These are phyloP conservation scores for Bombus cullumanus DNA, from an alignment of 1,140 invertebrate species.

Conservation along the genomic window DNA sequence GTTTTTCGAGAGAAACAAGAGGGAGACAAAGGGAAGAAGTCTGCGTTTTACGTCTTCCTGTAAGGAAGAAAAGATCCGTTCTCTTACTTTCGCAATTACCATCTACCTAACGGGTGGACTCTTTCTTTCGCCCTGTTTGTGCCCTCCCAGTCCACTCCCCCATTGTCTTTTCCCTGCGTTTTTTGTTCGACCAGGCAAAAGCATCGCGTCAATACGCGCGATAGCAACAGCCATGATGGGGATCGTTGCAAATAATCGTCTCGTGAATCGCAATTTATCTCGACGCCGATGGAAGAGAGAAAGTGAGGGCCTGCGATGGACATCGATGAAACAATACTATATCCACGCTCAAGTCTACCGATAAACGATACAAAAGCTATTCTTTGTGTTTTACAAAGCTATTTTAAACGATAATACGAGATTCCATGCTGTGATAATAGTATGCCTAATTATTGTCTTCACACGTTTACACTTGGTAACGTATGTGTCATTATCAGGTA, in stretches of 20 bases:
- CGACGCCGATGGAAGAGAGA: neutral
- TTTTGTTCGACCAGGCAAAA: constrained; percentile 30
- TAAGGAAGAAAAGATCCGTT: neutral
- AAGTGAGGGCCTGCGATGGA: neutral
- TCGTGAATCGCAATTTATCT: constrained; percentile 36
- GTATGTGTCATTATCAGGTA: neutral
- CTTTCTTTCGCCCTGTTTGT: constrained; percentile 9
- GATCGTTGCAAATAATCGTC: constrained; percentile 29
- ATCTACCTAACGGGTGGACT: constrained; percentile 9
- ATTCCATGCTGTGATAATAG: neutral
- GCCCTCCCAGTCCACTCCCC: too few species aligned
- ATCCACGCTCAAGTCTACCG: neutral
- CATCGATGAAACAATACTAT: neutral
- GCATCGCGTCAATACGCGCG: constrained; percentile 21
- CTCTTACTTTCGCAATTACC: constrained; percentile 42
- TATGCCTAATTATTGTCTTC: neutral
- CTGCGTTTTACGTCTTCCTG: constrained; percentile 15
- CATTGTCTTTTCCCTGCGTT: neutral
- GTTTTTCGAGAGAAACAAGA: neutral
- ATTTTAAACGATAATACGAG: neutral
- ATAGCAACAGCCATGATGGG: constrained; percentile 5
- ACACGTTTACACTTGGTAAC: neutral
- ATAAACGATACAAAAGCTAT: neutral
- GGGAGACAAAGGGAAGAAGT: neutral
- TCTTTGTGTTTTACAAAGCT: neutral